Evolutionary conservation across 30 jellyfish, hydroid and myxozoan genomes (phyloP), one percentile per base, ranked within the genome.

Genomic region (Pseudorhiza aurosa): DNA sequence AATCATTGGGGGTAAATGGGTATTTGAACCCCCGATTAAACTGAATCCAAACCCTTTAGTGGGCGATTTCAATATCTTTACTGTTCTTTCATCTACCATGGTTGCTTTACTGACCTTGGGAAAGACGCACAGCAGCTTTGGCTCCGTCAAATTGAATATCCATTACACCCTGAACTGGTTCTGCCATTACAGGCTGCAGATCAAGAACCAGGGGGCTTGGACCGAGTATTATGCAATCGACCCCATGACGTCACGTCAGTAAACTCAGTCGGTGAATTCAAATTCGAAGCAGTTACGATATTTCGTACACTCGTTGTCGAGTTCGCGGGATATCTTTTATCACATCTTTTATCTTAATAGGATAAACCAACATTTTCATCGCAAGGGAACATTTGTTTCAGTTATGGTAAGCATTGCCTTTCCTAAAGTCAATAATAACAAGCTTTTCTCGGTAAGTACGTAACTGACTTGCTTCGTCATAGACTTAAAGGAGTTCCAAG

Each of bases 1-100:
- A 2, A 93, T 82, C 97, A 87, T 93, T 14, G 97, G 99, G 33
- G 99, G 99, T 18, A 93, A 74, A 33, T 87, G 97, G 28, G 99
- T 87, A 82, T 93, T 93, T 24, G 94, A 53, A 8, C 99, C 99
- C 27, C 99, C 99, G 21, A 93, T 86, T 1, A 93, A 75, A 58
- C 99, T 93, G 82, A 93, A 93, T 4, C 99, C 99, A 85, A 80
- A 93, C 27, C 99, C 99, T 43, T 87, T 82, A 24, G 85, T 89
- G 58, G 96, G 97, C 49, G 89, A 70, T 68, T 95, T 62, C 9
- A 40, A 63, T 26, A 90, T 43, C 69, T 90, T 96, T 6, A 83
- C 97, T 12, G 69, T 62, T 30, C 90, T 77, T 49, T 33, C 72
- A 30, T 73, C 74, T 25, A 65, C 44, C 86, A 73, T 73, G 28